Conservation (phyloP, 2,797 vertebrate species). For the Phrynocephalus guinanensis region DNA sequence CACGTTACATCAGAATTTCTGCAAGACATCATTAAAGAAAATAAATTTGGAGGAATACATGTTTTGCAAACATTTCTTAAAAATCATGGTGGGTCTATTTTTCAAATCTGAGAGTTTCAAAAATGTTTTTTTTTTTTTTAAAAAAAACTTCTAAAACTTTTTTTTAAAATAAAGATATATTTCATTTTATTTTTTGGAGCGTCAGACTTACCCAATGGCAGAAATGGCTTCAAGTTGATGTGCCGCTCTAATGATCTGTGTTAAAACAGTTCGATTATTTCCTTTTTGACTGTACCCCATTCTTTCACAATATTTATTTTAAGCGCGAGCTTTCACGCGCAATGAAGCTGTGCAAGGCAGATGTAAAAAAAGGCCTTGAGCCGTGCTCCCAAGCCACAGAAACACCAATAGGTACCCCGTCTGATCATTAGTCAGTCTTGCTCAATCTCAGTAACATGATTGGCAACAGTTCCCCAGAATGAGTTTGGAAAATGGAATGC, state of each 20-base stretch:
- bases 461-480: not conserved
- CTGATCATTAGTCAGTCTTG: not conserved
- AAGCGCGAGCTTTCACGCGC: not conserved
- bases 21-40: slow-evolving; percentile 25
- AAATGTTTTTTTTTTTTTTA: not conserved
- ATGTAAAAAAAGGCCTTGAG: not conserved
- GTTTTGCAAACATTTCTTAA: not conserved
- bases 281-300: not conserved
- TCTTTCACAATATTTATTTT: not conserved
- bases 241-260: not conserved
- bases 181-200: not conserved
- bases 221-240: not conserved
- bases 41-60: not conserved
- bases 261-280: not conserved
- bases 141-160: not conserved
- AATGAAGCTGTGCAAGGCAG: not conserved
- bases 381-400: too few relatives aligned
- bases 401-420: not conserved
- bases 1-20: slow-evolving; percentile 44
- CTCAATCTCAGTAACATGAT: not conserved
- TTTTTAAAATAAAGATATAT: not conserved
- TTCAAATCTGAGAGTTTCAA: not conserved
- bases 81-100: not conserved
- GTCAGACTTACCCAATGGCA: not conserved
- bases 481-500: not conserved